Evolutionary conservation across 2,888 invertebrate species (phyloP).

Genomic region (Lapara coniferarum): DNA sequence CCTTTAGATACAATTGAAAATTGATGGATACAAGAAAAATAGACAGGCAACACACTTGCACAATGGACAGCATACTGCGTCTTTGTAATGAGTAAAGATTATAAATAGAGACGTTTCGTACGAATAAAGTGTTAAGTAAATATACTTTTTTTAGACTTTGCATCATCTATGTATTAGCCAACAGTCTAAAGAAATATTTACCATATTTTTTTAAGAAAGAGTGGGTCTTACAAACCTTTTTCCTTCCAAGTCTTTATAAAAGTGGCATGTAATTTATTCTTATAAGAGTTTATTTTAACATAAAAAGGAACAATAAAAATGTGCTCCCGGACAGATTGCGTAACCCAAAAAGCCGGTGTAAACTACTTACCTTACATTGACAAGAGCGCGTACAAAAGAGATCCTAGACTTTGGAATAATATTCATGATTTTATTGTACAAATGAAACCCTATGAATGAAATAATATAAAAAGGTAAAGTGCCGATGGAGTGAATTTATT

Average conservation of each 20-base stretch:
- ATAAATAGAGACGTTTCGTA: slow-evolving; percentile 17
- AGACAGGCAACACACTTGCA: neutral
- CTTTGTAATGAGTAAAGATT: slow-evolving; percentile 21
- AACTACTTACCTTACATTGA: slow-evolving; percentile 64
- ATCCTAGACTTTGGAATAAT: slow-evolving; percentile 59
- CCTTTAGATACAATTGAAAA: neutral
- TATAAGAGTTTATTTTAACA: neutral
- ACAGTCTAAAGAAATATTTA: neutral
- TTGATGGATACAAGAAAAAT: neutral
- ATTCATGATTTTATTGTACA: slow-evolving; percentile 58
- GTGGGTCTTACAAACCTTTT: too few species aligned
- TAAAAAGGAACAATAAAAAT: slow-evolving; percentile 14
- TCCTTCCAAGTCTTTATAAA: too few species aligned
- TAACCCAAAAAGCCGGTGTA: slow-evolving; percentile 57
- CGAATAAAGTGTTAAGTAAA: neutral
- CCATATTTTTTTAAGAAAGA: neutral
- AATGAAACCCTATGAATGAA: neutral
- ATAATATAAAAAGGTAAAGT: neutral
- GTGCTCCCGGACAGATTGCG: slow-evolving; percentile 56
- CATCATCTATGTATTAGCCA: neutral
- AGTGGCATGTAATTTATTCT: too few species aligned
- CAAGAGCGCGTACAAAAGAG: slow-evolving; percentile 58
- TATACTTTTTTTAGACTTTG: slow-evolving; percentile 16
- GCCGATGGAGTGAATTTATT: slow-evolving; percentile 5
- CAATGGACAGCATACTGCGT: neutral